Evolutionary conservation across 2,888 invertebrate species (phyloP), one percentile per base, ranked within the genome.

Genomic region (Neoaliturus tenellus): DNA sequence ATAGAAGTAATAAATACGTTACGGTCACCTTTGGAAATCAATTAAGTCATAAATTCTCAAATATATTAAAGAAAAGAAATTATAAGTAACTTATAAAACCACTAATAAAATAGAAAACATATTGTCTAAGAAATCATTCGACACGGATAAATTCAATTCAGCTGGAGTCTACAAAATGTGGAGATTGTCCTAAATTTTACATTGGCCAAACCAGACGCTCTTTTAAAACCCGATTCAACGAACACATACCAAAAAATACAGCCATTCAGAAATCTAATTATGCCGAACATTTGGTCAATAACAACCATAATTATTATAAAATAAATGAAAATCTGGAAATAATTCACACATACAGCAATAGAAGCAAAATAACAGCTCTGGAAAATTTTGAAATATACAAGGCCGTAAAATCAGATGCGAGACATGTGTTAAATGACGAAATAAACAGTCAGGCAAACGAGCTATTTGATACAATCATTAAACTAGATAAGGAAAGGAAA

Each of bases 181-280:
- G 51, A 12, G 51, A 51, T 20, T 67, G 67, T 17, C 67, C 67
- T 31, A 67, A 67, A 17, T 67, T 67, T 35, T 67, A 67, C 17
- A 67, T 67, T 31, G 67, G 67, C 14, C 67, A 31, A 31, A 67
- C 31, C 31, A 31, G 35, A 31, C 31, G 67, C 33, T 17, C 35
- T 5, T 67, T 67, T 67, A 67, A 35, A 17, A 67, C 31, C 6
- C 67, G 23, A 20, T 67, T 67, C 17, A 67, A 67, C 4, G 31
- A 67, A 67, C 67, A 31, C 17, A 8, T 67, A 14, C 67, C 67
- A 62, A n/a, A n/a, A n/a, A n/a, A n/a, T n/a, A n/a, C n/a, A n/a
- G n/a, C n/a, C n/a, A n/a, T n/a, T n/a, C n/a, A n/a, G n/a, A n/a
- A n/a, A n/a, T n/a, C n/a, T n/a, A n/a, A n/a, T n/a, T n/a, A n/a